Percentiles rank a stretch among this genome's conserved stretches.
phyloP scores from a whole-genome alignment of 2,113 vertebrate genomes.

The Sinocyclocheilus anshuiensis region DNA sequence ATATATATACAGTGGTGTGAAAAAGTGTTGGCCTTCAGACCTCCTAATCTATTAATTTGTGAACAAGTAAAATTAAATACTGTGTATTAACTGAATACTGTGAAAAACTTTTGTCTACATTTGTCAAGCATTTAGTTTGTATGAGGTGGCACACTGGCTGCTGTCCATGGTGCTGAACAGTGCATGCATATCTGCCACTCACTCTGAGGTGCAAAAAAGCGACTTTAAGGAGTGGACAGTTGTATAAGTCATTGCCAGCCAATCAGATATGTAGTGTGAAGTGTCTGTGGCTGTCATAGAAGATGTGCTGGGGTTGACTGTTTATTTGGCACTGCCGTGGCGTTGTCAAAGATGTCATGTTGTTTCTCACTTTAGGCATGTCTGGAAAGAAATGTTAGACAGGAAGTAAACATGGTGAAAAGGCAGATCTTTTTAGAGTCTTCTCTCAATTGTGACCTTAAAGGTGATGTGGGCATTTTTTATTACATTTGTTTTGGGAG shows the following conservation, averaged over 20 bases:
- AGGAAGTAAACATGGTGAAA: constrained; percentile 29
- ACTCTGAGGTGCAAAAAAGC: background rate
- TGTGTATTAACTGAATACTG: background rate
- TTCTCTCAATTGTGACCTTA: background rate
- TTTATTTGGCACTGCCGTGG: constrained; percentile 23
- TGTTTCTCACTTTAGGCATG: constrained; percentile 30
- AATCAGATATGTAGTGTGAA: constrained; percentile 21
- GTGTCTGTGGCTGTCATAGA: background rate
- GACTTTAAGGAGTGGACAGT: background rate
- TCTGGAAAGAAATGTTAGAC: constrained; percentile 1
- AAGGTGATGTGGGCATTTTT: background rate
- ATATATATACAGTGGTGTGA: too few relatives aligned
- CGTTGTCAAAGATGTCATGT: constrained; percentile 41
- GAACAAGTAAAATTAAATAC: background rate
- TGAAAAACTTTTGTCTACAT: background rate
- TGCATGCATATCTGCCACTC: background rate
- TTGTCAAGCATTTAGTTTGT: background rate
- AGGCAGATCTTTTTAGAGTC: constrained; percentile 1
- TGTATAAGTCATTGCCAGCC: background rate
- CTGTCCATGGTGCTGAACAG: constrained; percentile 74
- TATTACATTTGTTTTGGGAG: background rate
- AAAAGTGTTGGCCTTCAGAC: too few relatives aligned
- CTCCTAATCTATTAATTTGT: background rate
- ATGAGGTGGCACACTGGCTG: constrained; percentile 19
- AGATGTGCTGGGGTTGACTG: constrained; percentile 39